Evolutionary conservation across 1,140 invertebrate genomes (phyloP).

Genomic region (Drosophila melanica): DNA sequence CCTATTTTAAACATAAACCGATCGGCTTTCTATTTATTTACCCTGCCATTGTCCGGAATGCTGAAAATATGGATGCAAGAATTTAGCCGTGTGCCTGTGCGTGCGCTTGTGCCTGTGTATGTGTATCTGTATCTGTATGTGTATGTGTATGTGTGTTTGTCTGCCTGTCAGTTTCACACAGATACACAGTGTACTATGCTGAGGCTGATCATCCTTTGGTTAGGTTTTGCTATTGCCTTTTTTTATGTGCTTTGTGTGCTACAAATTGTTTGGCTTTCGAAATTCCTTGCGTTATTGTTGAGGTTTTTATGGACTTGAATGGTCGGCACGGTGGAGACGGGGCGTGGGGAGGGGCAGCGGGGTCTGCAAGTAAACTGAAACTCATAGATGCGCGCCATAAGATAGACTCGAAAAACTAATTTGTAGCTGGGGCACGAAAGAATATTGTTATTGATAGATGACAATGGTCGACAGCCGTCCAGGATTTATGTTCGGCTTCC

Average conservation of each 20-base stretch:
- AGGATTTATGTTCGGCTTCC: slow-evolving; percentile 39
- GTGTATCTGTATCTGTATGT: not conserved
- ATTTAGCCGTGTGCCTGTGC: slow-evolving; percentile 8
- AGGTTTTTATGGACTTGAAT: slow-evolving; percentile 72
- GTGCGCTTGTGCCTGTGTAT: not conserved
- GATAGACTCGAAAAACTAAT: slow-evolving; percentile 76
- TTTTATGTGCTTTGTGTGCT: slow-evolving; percentile 71
- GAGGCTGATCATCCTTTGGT: slow-evolving; percentile 29
- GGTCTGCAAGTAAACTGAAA: slow-evolving; percentile 13
- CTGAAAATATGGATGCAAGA: slow-evolving; percentile 43
- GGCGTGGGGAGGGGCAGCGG: too few species aligned
- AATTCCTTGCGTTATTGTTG: slow-evolving; percentile 75
- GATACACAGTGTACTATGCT: slow-evolving; percentile 8
- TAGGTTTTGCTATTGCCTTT: slow-evolving; percentile 24
- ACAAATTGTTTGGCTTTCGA: slow-evolving; percentile 78
- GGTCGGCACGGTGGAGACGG: not conserved
- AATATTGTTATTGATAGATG: slow-evolving; percentile 78
- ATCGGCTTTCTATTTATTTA: slow-evolving; percentile 58
- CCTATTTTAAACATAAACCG: slow-evolving; percentile 72
- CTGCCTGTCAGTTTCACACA: slow-evolving; percentile 40
- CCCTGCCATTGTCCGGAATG: slow-evolving; percentile 27
- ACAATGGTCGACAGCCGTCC: slow-evolving; percentile 48
- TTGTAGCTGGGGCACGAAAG: slow-evolving; percentile 56
- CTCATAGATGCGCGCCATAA: slow-evolving; percentile 51
- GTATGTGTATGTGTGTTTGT: not conserved